A percentile compares a stretch with the other conserved stretches of the same genome.
These are phyloP conservation scores for Drosophila leontia DNA, from an alignment of 1,140 invertebrate genomes.

Conservation along the genomic window DNA sequence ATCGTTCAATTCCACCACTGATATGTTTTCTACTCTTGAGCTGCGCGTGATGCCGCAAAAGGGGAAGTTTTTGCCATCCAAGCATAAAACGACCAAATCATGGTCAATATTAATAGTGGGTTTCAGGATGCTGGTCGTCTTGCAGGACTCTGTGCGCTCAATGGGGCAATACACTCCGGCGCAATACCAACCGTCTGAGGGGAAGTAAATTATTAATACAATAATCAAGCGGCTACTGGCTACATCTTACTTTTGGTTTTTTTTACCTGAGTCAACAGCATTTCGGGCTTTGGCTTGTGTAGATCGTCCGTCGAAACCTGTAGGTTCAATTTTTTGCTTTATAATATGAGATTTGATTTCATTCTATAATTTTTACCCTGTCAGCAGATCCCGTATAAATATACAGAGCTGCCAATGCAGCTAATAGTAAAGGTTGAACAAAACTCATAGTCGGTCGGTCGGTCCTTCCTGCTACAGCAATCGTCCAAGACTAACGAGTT, in stretches of 20 bases:
- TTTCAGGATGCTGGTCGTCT: conserved; percentile 2
- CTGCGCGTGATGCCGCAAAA: conserved; percentile 17
- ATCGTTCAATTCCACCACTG: background rate
- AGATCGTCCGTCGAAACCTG: background rate
- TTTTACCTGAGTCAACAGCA: background rate
- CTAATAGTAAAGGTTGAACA: background rate
- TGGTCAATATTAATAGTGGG: background rate
- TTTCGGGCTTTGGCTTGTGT: background rate
- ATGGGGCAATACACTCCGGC: conserved; percentile 13
- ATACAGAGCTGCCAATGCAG: background rate
- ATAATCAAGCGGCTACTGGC: too few relatives aligned
- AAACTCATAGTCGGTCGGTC: background rate
- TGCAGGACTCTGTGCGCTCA: conserved; percentile 4
- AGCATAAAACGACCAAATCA: conserved; percentile 14
- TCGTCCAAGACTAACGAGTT: background rate
- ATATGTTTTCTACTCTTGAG: background rate
- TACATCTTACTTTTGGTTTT: conserved; percentile 5
- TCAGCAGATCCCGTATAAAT: too few relatives aligned
- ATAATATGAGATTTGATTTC: background rate
- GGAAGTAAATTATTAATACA: too few relatives aligned
- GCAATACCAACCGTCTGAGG: conserved; percentile 16
- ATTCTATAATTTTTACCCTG: background rate
- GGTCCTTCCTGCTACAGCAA: too few relatives aligned
- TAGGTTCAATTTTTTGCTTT: background rate
- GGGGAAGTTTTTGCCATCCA: background rate